Conservation (phyloP, 2,113 vertebrate species). For the Zeus faber region DNA sequence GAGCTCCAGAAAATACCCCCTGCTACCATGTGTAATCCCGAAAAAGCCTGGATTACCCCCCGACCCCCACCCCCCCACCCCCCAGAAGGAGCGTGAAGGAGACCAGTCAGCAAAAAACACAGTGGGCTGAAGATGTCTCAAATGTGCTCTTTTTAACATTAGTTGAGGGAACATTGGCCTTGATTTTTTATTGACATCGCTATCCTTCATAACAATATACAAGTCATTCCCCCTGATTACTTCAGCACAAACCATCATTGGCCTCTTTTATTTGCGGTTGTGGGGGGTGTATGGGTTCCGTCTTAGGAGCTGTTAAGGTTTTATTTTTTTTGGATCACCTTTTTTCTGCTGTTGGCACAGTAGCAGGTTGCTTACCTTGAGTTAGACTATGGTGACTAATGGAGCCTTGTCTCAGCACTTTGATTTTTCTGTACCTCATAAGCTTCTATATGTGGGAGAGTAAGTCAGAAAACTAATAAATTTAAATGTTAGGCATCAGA, state of each 20-base stretch:
- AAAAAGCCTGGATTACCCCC: constrained; percentile 11
- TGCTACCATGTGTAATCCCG: constrained; percentile 15
- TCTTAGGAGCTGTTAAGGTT: constrained; percentile 19
- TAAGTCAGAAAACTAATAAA: constrained; percentile 70
- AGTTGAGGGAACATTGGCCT: not conserved
- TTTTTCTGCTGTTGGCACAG: constrained; percentile 42
- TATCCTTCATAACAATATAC: not conserved
- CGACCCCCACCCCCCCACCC: not conserved
- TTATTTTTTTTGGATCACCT: constrained; percentile 33
- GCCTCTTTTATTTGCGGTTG: constrained; percentile 14
- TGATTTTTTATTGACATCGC: not conserved
- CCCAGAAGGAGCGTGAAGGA: not conserved
- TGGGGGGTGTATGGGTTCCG: constrained; percentile 7
- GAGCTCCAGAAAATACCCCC: constrained; percentile 5
- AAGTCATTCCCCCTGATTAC: constrained; percentile 6
- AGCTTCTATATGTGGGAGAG: constrained; percentile 64
- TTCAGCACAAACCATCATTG: constrained; percentile 53
- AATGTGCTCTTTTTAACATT: not conserved
- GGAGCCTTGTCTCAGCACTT: constrained; percentile 76
- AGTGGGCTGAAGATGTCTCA: not conserved
- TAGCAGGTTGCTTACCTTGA: constrained; percentile 54
- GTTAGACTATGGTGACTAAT: constrained; percentile 41
- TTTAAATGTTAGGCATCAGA: constrained; percentile 54
- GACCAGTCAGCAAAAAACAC: not conserved
- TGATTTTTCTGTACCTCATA: constrained; percentile 77